Base-by-base conservation (phyloP, 2,797 vertebrate species). In the Falco columbarius region DNA sequence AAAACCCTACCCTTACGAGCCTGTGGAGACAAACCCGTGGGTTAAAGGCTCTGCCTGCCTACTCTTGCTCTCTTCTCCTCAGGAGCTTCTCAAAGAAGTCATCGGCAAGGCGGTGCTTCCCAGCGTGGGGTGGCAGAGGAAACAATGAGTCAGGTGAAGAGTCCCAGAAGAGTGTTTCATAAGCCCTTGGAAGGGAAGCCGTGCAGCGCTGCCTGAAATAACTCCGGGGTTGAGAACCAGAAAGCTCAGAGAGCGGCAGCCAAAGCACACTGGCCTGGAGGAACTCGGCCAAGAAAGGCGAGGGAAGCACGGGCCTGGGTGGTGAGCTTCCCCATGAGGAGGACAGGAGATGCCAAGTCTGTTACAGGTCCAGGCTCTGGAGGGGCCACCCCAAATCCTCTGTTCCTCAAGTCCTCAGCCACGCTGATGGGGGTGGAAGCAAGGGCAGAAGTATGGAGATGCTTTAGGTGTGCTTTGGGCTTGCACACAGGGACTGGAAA, bases 11-110 rank as follows among this genome's bases (percentile, higher is more conserved):
- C 65, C 29, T 68, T 61, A 58, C 58, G 42, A 88, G 72, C 36
- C 29, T 0, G 0, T 12, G 63, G 75, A 87, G 81, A 80, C 87
- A 74, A 92, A 80, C 14, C 71, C 2, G 0, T 30, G 88, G 65
- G 86, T 93, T 92, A 95, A 95, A 74, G 90, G 56, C 81, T 85
- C 32, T 59, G 79, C 80, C 74, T 81, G 94, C 82, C 76, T 46
- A 22, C 44, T 87, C 86, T 27, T 30, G n/a, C 56, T 89, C 90
- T 56, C 83, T 56, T 81, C 94, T 94, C 92, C 80, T 95, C 66
- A 71, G 92, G 92, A 95, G 65, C 93, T 96, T 96, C 94, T 93
- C 94, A 93, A 89, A 97, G 96, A 95, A 97, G 90, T 82, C 83
- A 44, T 95, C 46, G 1, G 56, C 58, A 15, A 56, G 6, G 89